Conservation (phyloP, 2,113 vertebrate genomes). For the Python bivittatus region DNA sequence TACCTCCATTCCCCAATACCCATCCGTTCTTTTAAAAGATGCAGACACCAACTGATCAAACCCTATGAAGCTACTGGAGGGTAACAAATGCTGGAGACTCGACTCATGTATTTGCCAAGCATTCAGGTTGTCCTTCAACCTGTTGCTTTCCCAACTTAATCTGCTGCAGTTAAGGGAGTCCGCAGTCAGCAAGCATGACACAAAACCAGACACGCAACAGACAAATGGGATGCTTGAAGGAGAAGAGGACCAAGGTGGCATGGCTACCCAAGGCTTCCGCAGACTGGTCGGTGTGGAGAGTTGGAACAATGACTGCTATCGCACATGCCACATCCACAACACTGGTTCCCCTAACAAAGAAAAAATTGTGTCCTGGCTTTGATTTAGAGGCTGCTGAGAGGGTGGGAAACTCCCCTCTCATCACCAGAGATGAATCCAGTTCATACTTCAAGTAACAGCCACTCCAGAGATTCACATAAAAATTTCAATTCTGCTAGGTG, state of each 20-base stretch:
- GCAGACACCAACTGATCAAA: not conserved
- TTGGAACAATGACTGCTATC: not conserved
- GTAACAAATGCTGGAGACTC: not conserved
- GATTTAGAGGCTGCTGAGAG: not conserved
- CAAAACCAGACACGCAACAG: slow-evolving; percentile 16
- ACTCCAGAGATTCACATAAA: not conserved
- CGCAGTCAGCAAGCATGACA: slow-evolving; percentile 26
- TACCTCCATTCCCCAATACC: not conserved
- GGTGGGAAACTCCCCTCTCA: not conserved
- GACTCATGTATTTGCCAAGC: not conserved
- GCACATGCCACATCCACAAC: slow-evolving; percentile 3
- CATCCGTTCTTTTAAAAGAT: not conserved
- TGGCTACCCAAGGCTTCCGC: not conserved
- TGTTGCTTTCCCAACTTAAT: not conserved
- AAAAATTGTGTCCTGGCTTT: not conserved
- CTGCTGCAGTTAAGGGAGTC: slow-evolving; percentile 32
- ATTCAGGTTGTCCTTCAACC: not conserved
- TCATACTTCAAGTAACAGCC: not conserved
- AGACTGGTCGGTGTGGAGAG: not conserved
- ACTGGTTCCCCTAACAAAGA: no score
- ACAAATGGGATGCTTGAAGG: slow-evolving; percentile 44
- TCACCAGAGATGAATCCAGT: not conserved
- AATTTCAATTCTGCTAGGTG: not conserved
- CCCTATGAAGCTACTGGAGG: not conserved
- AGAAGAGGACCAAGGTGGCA: not conserved